Conservation (phyloP, 2,797 vertebrate species). For the Hydrolagus colliei region DNA sequence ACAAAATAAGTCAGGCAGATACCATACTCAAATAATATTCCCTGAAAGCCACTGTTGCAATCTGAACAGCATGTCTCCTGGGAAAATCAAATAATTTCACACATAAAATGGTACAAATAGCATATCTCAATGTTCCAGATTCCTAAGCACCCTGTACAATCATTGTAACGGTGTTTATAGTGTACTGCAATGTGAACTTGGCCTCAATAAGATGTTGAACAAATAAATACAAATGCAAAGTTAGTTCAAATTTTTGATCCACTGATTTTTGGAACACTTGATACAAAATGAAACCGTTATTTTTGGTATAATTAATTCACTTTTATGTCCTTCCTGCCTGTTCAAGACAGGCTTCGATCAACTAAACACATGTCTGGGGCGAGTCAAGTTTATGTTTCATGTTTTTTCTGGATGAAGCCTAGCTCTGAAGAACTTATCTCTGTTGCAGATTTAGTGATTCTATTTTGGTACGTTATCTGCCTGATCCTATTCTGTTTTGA, state of each 20-base stretch:
- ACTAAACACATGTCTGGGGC: not conserved
- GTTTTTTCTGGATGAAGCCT: not conserved
- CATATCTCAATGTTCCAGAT: no score
- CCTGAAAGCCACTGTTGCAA: no score
- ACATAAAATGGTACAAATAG: no score
- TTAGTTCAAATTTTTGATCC: not conserved
- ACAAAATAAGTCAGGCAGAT: not conserved
- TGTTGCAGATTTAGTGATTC: constrained; percentile 7
- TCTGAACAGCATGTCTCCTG: no score
- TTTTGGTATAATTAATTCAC: constrained; percentile 20
- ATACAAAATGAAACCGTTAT: not conserved
- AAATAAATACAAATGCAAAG: not conserved
- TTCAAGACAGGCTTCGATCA: not conserved
- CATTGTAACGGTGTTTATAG: no score
- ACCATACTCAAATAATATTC: not conserved
- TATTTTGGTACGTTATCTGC: not conserved
- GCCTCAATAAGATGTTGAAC: no score
- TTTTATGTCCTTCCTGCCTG: not conserved
- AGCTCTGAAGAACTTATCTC: constrained; percentile 15
- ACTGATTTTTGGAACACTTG: not conserved
- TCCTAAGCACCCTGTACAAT: no score
- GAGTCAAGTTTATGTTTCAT: constrained; percentile 8
- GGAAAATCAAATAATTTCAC: no score
- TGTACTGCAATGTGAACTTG: no score
- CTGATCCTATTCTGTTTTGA: no score